Base-by-base conservation (phyloP, 2,888 invertebrate species). In the Synergus umbraculus region DNA sequence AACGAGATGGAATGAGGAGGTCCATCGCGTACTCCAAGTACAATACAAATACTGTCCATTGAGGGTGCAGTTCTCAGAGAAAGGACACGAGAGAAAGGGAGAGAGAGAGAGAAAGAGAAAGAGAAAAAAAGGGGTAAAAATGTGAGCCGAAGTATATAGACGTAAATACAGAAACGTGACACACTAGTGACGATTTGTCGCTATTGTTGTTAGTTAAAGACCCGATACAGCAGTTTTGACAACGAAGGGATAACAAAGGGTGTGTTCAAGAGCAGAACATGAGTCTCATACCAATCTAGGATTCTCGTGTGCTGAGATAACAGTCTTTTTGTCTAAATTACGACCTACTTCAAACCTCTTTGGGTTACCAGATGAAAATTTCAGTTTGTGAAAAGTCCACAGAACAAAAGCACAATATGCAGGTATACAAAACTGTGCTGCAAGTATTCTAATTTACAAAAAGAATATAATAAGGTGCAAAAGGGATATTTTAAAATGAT, bases 61-160 rank as follows among this genome's bases (percentile, higher is more conserved):
- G 65, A 13, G n/a, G 10, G 65, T 10, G n/a, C n/a, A n/a, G 43
- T 43, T 18, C 41, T 66, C n/a, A 43, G 10, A 43, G 41, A 66
- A 60, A 22, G 60, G 9, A n/a, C 9, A 22, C 0, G 3, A 15
- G n/a, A 41, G 15, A 22, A 0, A n/a, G 77, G 18, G 58, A 69
- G 58, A 64, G 73, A 60, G 64, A 76, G 58, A 44, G 66, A 41
- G 58, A 64, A 66, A 60, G 64, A 76, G 58, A 44, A 63, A 41
- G 69, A 76, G 65, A 76, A 63, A 41, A 64, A 49, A 37, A 37
- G 37, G 64, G 64, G 54, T 76, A 63, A 60, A 73, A 63, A 49
- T 78, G 79, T 78, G 79, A 69, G 79, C 79, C 9, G 46, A 46
- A 46, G 46, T 46, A n/a, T 54, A 54, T n/a, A 9, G 22, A 22